Base-by-base conservation (phyloP, 2,797 vertebrate species). In the Anableps anableps region DNA sequence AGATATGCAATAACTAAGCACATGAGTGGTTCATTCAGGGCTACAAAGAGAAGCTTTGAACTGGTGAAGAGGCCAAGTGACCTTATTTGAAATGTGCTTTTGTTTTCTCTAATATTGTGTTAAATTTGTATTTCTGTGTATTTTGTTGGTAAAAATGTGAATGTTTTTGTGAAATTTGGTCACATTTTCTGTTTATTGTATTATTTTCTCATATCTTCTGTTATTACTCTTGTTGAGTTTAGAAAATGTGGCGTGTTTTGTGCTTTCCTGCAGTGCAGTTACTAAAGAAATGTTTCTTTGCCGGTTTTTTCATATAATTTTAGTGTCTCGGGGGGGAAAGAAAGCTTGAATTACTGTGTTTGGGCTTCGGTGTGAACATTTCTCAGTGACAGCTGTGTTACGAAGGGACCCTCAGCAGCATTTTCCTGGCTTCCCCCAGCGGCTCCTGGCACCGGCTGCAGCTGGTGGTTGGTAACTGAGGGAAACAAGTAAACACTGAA, bases 401-500 rank as follows among this genome's bases (percentile, higher is more conserved):
- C 7, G 48, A 45, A 64, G 68, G 75, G 43, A 43, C 66, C n/a
- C 53, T 31, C 74, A 70, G 74, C 29, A 68, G 26, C 55, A 47
- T 85, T 80, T 76, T 76, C 45, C 58, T 19, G 74, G 41, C 60
- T 14, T 74, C 55, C 78, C 68, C 53, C 43, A 26, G 60, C 77
- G 79, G 83, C 78, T 80, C 16, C 76, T 74, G 66, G 76, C 78
- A 75, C 75, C 36, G 23, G 13, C 17, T 16, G 55, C 72, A 83
- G 84, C 79, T 71, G 76, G 73, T 6, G 13, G 58, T 5, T 70
- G 76, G 84, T 88, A 82, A 90, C 80, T 38, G 53, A 76, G 74
- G 82, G 86, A 72, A 83, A 88, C 86, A 53, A 84, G 82, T 80
- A 85, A 85, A 91, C 88, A 87, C 74, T 60, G 66, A 80, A 34